Percentiles rank a stretch among this genome's conserved stretches.
Conservation (phyloP, 2,888 invertebrate genomes). For the Dicranocentrus wangi region DNA sequence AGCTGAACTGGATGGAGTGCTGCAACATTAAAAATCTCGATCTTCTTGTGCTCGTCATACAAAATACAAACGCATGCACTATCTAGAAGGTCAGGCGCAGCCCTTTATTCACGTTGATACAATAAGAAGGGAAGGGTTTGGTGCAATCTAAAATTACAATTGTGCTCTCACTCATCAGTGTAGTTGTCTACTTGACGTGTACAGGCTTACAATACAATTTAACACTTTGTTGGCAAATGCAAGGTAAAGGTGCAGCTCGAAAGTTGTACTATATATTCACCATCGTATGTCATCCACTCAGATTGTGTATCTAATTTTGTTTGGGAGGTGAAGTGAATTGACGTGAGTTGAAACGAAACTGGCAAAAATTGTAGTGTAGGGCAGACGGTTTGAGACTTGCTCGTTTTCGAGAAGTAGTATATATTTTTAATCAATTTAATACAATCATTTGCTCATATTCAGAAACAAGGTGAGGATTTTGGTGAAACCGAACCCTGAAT, state of each 20-base stretch:
- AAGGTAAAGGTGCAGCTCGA: conserved; percentile 23
- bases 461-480: not conserved
- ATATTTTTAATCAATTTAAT: not conserved
- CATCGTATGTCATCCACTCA: not conserved
- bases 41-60: too few species aligned
- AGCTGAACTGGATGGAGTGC: not conserved
- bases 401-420: not conserved
- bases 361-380: not conserved
- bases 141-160: conserved; percentile 14
- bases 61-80: too few species aligned
- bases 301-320: not conserved
- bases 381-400: not conserved
- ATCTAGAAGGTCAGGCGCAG: conserved; percentile 44
- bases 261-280: conserved; percentile 6
- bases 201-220: not conserved
- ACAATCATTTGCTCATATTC: too few species aligned
- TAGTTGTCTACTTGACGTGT: conserved; percentile 45
- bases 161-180: too few species aligned
- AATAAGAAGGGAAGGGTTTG: conserved; percentile 29
- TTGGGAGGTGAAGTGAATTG: conserved; percentile 10
- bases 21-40: too few species aligned
- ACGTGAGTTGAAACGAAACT: not conserved
- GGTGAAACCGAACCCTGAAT: not conserved
- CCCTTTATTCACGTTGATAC: conserved; percentile 31
- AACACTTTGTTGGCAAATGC: conserved; percentile 3